These are phyloP conservation scores for Toxotes lorentzi DNA, from an alignment of 2,797 vertebrate genomes.

Conservation along the genomic window DNA sequence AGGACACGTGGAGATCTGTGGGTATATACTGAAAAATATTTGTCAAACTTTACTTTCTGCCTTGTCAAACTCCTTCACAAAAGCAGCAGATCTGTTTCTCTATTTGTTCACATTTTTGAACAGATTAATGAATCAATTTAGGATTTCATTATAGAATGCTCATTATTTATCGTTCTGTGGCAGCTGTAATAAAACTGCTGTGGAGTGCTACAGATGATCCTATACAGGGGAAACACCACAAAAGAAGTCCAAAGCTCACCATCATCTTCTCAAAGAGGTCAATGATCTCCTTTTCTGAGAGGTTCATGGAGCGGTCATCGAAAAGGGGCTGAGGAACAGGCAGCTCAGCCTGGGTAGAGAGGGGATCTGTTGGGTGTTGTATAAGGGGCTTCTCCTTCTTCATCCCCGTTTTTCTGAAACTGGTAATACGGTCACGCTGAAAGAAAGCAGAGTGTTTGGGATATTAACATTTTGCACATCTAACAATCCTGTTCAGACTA, in stretches of 20 bases:
- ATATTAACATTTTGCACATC: conserved; percentile 25
- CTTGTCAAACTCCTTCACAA: background rate
- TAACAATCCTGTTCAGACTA: background rate
- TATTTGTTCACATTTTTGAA: background rate
- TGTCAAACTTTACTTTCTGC: conserved; percentile 22
- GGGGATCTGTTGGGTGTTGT: conserved; percentile 94
- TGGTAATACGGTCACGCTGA: conserved; percentile 97
- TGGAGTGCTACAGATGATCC: background rate
- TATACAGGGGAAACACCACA: background rate
- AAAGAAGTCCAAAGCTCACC: conserved; percentile 85
- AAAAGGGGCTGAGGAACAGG: conserved; percentile 92
- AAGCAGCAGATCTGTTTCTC: background rate
- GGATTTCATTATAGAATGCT: conserved; percentile 17
- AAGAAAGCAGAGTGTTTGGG: conserved; percentile 68
- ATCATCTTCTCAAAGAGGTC: conserved; percentile 99
- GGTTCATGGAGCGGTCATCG: conserved; percentile 94
- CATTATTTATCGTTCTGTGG: conserved; percentile 18
- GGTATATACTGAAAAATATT: conserved; percentile 1
- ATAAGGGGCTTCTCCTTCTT: conserved; percentile 97
- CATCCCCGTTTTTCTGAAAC: conserved; percentile 92
- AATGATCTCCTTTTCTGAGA: conserved; percentile 98
- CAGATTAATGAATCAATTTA: conserved; percentile 25
- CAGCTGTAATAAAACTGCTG: conserved; percentile 29
- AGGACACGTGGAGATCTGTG: background rate
- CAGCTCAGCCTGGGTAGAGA: conserved; percentile 87